These are phyloP conservation scores for Enteromius mattozi DNA, from an alignment of 2,797 vertebrate genomes.

Conservation along the genomic window DNA sequence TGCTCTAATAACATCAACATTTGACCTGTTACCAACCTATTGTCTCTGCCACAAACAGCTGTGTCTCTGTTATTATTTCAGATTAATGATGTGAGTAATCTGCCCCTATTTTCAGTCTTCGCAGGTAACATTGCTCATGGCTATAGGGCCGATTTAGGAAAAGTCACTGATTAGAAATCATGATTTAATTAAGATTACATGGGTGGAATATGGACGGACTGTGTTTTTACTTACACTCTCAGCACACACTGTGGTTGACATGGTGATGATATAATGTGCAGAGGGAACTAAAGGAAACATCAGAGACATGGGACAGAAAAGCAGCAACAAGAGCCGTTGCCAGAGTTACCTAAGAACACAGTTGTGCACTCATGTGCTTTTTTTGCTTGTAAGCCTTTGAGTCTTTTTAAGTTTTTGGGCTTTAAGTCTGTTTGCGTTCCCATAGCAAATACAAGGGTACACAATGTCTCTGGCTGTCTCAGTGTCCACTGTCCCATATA, in stretches of 20 bases:
- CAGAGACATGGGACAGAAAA: conserved; percentile 8
- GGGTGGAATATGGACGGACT: neutral
- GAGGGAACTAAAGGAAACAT: conserved; percentile 28
- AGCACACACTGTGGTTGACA: neutral
- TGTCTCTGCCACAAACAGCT: conserved; percentile 3
- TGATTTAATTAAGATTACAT: neutral
- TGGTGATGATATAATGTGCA: neutral
- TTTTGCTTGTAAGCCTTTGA: conserved; percentile 8
- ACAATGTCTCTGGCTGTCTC: conserved; percentile 12
- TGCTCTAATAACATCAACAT: conserved; percentile 22
- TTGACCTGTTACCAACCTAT: neutral
- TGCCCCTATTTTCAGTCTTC: conserved; percentile 1
- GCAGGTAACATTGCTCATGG: neutral
- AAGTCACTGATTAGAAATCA: conserved; percentile 1
- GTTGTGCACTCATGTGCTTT: neutral
- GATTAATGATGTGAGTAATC: conserved; percentile 13
- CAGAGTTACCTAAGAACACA: conserved; percentile 16
- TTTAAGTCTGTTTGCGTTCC: conserved; percentile 14
- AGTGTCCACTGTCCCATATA: conserved; percentile 21
- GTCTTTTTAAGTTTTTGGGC: conserved; percentile 7
- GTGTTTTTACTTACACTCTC: neutral
- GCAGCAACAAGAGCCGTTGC: conserved; percentile 14
- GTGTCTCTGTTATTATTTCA: neutral
- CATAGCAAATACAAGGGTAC: conserved; percentile 16
- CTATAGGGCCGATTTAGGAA: neutral